Evolutionary conservation across 2,888 invertebrate genomes (phyloP).

Genomic region (Polylopha cassiicola): DNA sequence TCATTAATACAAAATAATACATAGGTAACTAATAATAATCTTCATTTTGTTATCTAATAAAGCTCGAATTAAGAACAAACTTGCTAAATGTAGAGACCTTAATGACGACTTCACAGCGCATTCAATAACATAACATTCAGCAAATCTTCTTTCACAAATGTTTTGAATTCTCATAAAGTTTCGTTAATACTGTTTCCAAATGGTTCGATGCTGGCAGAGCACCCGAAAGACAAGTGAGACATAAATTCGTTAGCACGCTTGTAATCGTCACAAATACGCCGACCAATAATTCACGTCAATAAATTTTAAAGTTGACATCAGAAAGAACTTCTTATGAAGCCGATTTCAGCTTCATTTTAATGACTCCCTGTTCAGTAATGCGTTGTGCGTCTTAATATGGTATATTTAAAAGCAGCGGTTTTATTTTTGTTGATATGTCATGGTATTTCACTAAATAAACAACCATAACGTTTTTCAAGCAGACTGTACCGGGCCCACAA

Average conservation of each 20-base stretch:
- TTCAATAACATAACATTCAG: constrained; percentile 53
- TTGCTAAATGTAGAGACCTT: not conserved
- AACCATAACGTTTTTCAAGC: not conserved
- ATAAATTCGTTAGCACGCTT: constrained; percentile 73
- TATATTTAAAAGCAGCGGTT: not conserved
- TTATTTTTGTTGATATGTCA: not conserved
- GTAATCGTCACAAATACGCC: constrained; percentile 68
- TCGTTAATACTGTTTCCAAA: constrained; percentile 62
- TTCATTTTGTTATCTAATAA: constrained; percentile 8
- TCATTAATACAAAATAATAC: constrained; percentile 10
- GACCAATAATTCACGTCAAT: constrained; percentile 65
- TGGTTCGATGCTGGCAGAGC: constrained; percentile 60
- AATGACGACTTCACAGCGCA: constrained; percentile 14
- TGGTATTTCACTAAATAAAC: not conserved
- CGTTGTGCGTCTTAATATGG: not conserved
- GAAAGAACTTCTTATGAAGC: constrained; percentile 72
- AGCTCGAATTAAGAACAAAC: not conserved
- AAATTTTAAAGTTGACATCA: constrained; percentile 76
- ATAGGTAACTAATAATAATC: constrained; percentile 6
- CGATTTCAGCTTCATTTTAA: constrained; percentile 59
- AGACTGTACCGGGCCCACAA: not conserved
- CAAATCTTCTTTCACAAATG: constrained; percentile 55
- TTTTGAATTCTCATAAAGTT: constrained; percentile 62
- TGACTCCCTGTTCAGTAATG: constrained; percentile 42
- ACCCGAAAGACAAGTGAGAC: constrained; percentile 57